Evolutionary conservation across 2,797 vertebrate genomes (phyloP).

Genomic region (Erpetoichthys calabaricus): DNA sequence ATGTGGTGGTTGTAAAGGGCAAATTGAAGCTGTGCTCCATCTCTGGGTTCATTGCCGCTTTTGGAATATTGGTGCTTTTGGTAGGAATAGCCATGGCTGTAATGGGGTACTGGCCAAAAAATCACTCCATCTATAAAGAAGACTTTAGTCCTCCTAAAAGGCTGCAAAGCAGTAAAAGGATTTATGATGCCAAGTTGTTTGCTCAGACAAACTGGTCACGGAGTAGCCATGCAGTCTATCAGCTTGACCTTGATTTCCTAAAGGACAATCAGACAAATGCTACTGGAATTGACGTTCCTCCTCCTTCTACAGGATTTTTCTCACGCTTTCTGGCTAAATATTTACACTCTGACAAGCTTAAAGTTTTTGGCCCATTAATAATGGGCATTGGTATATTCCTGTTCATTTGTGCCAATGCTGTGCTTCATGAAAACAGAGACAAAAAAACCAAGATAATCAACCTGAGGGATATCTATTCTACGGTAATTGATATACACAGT

Average conservation of each 20-base stretch:
- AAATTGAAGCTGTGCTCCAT: constrained; percentile 83
- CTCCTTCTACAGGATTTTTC: constrained; percentile 54
- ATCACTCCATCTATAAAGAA: constrained; percentile 43
- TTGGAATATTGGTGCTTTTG: constrained; percentile 73
- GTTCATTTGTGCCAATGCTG: constrained; percentile 94
- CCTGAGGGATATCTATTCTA: constrained; percentile 91
- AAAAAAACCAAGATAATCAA: constrained; percentile 97
- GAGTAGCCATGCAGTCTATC: constrained; percentile 17
- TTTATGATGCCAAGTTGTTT: constrained; percentile 26
- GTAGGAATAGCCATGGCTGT: constrained; percentile 85
- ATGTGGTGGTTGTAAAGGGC: constrained; percentile 87
- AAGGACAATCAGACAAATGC: constrained; percentile 36
- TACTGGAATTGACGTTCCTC: constrained; percentile 27
- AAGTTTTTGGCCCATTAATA: constrained; percentile 88
- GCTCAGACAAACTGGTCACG: constrained; percentile 25
- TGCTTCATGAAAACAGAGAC: constrained; percentile 91
- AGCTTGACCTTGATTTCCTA: constrained; percentile 12
- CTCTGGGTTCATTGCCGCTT: constrained; percentile 75
- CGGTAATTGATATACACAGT: constrained; percentile 87
- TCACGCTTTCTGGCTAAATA: constrained; percentile 69
- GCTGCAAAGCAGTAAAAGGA: constrained; percentile 8
- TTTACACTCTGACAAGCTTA: constrained; percentile 90
- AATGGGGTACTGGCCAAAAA: constrained; percentile 90
- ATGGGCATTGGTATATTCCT: constrained; percentile 98
- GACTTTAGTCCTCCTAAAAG: constrained; percentile 14